Evolutionary conservation across 2,797 vertebrate genomes (phyloP), one percentile per base, ranked within the genome.

Genomic region (Alca torda): DNA sequence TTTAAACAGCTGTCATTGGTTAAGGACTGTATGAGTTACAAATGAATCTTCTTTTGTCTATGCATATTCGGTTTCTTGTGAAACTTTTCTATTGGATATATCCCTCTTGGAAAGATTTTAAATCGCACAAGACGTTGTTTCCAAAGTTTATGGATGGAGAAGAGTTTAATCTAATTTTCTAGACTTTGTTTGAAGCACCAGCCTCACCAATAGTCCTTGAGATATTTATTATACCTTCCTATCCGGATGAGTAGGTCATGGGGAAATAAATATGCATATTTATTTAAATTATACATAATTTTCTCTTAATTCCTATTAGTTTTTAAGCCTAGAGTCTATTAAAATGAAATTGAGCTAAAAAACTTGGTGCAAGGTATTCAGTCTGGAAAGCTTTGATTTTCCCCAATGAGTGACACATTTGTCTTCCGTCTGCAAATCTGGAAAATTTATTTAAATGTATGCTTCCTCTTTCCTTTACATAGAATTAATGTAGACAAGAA

Each of bases 371-470:
- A 64, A 61, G 39, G 5, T 95, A 89, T n/a, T 91, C 43, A n/a
- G 31, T 87, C 65, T 93, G 37, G 59, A 93, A 94, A 90, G 85
- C 85, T 93, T 93, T 96, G 57, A 76, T 95, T 95, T 91, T 93
- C 87, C 80, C 67, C 18, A 39, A 70, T 91, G 90, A 95, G 56
- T 90, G 96, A 94, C 93, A 94, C 74, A 84, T 94, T 95, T 93
- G 59, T 96, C 91, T 95, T 94, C 93, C 88, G 82, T 96, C 85
- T 94, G 70, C 85, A 94, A 76, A 94, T 95, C 73, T 93, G 91
- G 85, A 96, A 96, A 95, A 96, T 93, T 95, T 95, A 96, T 97
- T 96, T 90, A 97, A 96, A 96, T 94, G 17, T 95, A 95, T 96
- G 85, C 91, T 95, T 93, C 37, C 35, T 88, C 56, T 79, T 91